These are phyloP conservation scores for Drosophila saltans DNA, from an alignment of 1,140 invertebrate genomes.

Conservation along the genomic window DNA sequence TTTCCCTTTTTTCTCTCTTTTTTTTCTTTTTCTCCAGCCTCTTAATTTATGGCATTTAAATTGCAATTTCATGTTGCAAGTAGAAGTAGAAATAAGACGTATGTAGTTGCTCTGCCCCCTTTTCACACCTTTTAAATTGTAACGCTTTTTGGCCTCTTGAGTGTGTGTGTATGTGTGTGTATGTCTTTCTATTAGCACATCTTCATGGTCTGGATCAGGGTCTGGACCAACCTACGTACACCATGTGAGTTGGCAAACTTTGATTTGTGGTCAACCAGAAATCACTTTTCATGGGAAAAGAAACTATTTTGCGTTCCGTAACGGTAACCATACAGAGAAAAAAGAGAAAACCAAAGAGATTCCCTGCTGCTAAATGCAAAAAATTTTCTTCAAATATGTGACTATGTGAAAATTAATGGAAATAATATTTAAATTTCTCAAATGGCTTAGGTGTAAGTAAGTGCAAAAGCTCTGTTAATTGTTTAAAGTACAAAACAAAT, in stretches of 20 bases:
- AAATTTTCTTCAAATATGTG: background rate
- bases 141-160: constrained; percentile 57
- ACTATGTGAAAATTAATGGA: background rate
- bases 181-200: constrained; percentile 70
- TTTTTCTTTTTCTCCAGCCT: constrained; percentile 46
- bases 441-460: too few relatives aligned
- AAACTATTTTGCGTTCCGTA: constrained; percentile 35
- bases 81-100: constrained; percentile 8
- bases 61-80: constrained; percentile 75
- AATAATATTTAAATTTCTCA: too few relatives aligned
- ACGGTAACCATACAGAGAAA: constrained; percentile 18
- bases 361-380: constrained; percentile 35
- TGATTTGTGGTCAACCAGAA: constrained; percentile 64
- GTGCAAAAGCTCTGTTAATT: too few relatives aligned
- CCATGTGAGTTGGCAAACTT: constrained; percentile 18
- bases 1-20: constrained; percentile 20
- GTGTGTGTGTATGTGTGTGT: constrained; percentile 69
- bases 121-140: constrained; percentile 73
- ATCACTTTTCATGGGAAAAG: constrained; percentile 68
- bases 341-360: constrained; percentile 19
- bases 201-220: constrained; percentile 24
- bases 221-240: constrained; percentile 48
- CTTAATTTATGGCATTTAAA: constrained; percentile 80
- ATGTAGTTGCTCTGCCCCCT: constrained; percentile 25
- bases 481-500: too few relatives aligned